Evolutionary conservation across 2,888 invertebrate species (phyloP).

Genomic region (Endotricha flammealis): DNA sequence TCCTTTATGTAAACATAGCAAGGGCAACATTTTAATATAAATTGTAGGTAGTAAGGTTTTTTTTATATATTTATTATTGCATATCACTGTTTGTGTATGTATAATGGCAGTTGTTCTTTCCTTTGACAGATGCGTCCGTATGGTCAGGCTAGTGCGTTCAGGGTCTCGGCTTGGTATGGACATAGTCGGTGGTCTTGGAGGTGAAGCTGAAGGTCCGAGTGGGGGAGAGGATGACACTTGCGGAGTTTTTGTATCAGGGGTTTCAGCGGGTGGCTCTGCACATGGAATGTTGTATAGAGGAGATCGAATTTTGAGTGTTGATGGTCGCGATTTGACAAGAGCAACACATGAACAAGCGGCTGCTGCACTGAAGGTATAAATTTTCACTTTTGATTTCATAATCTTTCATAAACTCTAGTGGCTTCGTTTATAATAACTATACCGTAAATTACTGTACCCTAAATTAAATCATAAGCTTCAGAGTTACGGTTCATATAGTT

Average conservation of each 20-base stretch:
- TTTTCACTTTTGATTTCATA: conserved; percentile 7
- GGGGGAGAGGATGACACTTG: conserved; percentile 58
- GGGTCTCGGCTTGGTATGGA: conserved; percentile 74
- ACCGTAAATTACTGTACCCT: no score
- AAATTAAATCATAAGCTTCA: no score
- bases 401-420: no score
- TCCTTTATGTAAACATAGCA: no score
- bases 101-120: no score
- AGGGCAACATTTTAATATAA: no score
- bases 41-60: no score
- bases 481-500: no score
- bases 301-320: conserved; percentile 86
- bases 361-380: conserved; percentile 74
- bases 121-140: conserved; percentile 58
- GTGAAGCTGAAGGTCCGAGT: conserved; percentile 46
- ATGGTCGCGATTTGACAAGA: conserved; percentile 83
- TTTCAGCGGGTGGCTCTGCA: conserved; percentile 62
- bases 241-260: conserved; percentile 72
- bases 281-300: conserved; percentile 80
- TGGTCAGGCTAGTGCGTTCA: conserved; percentile 67
- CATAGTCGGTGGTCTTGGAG: conserved; percentile 70
- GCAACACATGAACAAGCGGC: conserved; percentile 90
- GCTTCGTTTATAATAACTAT: no score
- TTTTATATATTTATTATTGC: no score
- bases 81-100: no score